phyloP scores from a whole-genome alignment of 2,888 invertebrate genomes.

The Aphelenchoides bicaudatus region DNA sequence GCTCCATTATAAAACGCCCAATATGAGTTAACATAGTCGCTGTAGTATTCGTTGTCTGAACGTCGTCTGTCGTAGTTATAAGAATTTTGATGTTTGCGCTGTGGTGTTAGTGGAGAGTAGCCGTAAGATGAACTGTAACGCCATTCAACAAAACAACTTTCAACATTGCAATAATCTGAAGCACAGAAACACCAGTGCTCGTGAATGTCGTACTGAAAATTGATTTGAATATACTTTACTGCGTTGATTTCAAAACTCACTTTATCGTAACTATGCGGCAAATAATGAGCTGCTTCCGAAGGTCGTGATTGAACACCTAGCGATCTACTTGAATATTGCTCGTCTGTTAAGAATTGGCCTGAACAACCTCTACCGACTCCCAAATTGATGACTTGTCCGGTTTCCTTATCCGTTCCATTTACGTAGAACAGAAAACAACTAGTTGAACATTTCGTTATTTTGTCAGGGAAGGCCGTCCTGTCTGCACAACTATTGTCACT shows the following conservation, averaged over 20 bases:
- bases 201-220: slow-evolving; percentile 43
- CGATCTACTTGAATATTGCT: slow-evolving; percentile 49
- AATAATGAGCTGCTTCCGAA: slow-evolving; percentile 44
- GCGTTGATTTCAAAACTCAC: slow-evolving; percentile 22
- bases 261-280: slow-evolving; percentile 51
- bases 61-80: slow-evolving; percentile 7
- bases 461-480: slow-evolving; percentile 23
- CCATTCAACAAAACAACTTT: slow-evolving; percentile 33
- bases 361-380: slow-evolving; percentile 53
- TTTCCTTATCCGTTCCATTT: slow-evolving; percentile 50
- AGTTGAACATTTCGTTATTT: slow-evolving; percentile 28
- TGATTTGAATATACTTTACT: not conserved
- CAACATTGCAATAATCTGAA: slow-evolving; percentile 46
- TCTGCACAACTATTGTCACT: slow-evolving; percentile 44
- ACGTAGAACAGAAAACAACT: slow-evolving; percentile 50
- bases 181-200: slow-evolving; percentile 58
- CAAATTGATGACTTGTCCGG: slow-evolving; percentile 33
- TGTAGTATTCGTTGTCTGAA: slow-evolving; percentile 12
- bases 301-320: slow-evolving; percentile 45
- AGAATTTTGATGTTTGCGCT: slow-evolving; percentile 16
- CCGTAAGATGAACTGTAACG: slow-evolving; percentile 20
- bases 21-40: slow-evolving; percentile 13
- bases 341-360: slow-evolving; percentile 47
- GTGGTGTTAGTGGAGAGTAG: slow-evolving; percentile 18
- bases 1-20: no score